Base-by-base conservation (phyloP, 2,888 invertebrate species). In the Temnothorax ravouxi region DNA sequence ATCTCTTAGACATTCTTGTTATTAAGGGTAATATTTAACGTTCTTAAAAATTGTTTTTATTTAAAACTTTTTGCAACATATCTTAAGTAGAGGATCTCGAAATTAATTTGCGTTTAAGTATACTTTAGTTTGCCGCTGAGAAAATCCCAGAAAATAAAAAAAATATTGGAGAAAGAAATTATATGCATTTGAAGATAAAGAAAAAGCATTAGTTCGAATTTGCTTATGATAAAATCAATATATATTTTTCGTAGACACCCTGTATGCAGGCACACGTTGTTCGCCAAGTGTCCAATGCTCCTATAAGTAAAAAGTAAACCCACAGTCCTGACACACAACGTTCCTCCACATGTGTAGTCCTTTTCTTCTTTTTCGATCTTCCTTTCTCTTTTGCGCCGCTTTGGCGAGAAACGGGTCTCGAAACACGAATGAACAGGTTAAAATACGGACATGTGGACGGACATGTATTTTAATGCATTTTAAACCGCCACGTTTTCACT, bases 261-360 rank as follows among this genome's bases (percentile, higher is more conserved):
- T 59, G 25, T 80, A 66, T 41, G n/a, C 11, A 34, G 69, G 38
- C 25, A 29, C 13, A 38, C 59, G 13, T 8, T 13, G n/a, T n/a
- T 77, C 15, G 25, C 52, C 52, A 66, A 79, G 47, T 67, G 54
- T 71, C 71, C 47, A 80, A 59, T 61, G 67, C 71, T 69, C 21
- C 21, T 69, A 69, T 66, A 79, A 71, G 59, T 79, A 79, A 79
- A 69, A n/a, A n/a, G n/a, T n/a, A n/a, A n/a, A n/a, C n/a, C 47
- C 69, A n/a, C 79, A 61, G 69, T 79, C 25, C 59, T 79, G 59
- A 69, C 38, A 18, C 50, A 50, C 69, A 79, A 79, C 69, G 79
- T 69, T 69, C 69, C 56, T 79, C 25, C 25, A 79, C 21, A 69
- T 15, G 29, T 25, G 67, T 38, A n/a, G 9, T 2, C n/a, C 5